Evolutionary conservation across 2,888 invertebrate genomes (phyloP), one percentile per base, ranked within the genome.

Genomic region (Ptilodon capucinus): DNA sequence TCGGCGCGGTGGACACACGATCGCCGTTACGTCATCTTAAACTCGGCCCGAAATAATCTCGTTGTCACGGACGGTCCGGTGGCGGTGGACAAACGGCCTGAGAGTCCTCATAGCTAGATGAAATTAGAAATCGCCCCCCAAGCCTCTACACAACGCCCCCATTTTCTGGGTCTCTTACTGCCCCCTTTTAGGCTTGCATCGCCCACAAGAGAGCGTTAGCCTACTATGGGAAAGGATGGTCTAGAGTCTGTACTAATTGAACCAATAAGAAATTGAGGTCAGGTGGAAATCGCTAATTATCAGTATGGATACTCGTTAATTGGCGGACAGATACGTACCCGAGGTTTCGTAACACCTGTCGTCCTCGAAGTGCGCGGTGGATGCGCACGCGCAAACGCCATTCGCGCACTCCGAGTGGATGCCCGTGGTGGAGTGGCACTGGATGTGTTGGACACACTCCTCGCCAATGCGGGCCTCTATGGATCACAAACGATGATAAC

Each of bases 301-400:
- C 25, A 23, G 11, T 3, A 16, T 4, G 9, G 28, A 9, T 8
- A 5, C 19, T 23, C 35, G 18, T 16, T 14, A 46, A 17, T 28
- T 32, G 28, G 16, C 38, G 41, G 18, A 18, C 8, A 19, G 19
- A n/a, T 21, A 68, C 80, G 71, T 44, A 90, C 91, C 70, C n/a
- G 88, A 81, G 13, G 86, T 89, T 48, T 86, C 84, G 40, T 91
- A 91, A 61, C 91, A 91, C 35, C 91, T 71, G 43, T 84, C 84
- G 0, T 79, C 84, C 43, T 90, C 88, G 1, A 91, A 70, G 48
- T 91, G 91, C 2, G 91, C 80, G 4, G 68, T 79, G 1, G 71
- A 44, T 25, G 84, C 72, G 71, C 91, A 91, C 0, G 76, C 74
- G 71, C 91, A 91, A 0, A 57, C 59, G 0, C 83, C 80, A 32